A percentile compares a stretch with the other conserved stretches of the same genome.
These are phyloP conservation scores for Antheraea yamamai DNA, from an alignment of 2,888 invertebrate species.

Conservation along the genomic window DNA sequence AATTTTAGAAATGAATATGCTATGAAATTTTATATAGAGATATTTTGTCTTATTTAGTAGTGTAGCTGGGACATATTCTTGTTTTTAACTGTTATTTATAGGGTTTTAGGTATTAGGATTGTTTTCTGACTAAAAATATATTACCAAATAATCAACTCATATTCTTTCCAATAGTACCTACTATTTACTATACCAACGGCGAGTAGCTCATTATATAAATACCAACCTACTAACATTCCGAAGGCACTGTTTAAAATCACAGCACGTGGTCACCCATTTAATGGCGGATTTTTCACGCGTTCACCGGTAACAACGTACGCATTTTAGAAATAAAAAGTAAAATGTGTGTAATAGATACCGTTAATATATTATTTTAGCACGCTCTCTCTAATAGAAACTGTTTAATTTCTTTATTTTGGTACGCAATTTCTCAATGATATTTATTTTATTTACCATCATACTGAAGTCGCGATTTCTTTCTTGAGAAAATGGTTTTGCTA, in stretches of 20 bases:
- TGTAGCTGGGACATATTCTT: too few species aligned
- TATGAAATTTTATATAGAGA: too few species aligned
- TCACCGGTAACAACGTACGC: background rate
- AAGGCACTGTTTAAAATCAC: background rate
- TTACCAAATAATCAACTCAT: background rate
- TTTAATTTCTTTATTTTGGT: background rate
- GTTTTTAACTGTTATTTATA: too few species aligned
- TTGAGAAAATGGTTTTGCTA: too few species aligned
- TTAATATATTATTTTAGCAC: background rate
- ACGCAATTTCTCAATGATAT: background rate
- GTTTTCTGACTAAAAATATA: background rate
- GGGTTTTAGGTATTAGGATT: too few species aligned
- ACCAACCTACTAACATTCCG: background rate
- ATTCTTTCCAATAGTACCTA: background rate
- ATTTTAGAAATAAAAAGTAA: background rate
- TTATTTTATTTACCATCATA: background rate
- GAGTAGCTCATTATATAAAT: background rate
- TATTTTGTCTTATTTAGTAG: too few species aligned
- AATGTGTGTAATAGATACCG: background rate
- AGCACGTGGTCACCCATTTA: background rate
- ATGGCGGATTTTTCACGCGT: background rate
- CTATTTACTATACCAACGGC: background rate
- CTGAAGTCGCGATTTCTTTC: too few species aligned
- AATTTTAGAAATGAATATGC: too few species aligned
- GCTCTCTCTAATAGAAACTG: background rate